Evolutionary conservation across 2,797 vertebrate genomes (phyloP).

Genomic region (Cygnus olor): DNA sequence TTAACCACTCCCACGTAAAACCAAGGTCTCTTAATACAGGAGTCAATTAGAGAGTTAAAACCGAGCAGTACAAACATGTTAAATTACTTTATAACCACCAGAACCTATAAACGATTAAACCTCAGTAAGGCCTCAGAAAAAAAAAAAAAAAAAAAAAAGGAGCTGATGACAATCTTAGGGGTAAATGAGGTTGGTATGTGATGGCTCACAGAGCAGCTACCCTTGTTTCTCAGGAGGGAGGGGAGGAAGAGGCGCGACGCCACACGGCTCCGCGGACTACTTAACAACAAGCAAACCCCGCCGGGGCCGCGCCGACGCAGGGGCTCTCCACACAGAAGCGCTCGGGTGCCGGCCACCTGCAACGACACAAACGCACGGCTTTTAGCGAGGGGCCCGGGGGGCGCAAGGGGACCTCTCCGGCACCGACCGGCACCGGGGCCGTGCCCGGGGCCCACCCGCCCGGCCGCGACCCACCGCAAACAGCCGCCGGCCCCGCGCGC

Average conservation of each 20-base stretch:
- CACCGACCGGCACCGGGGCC: too few species aligned
- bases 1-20: conserved; percentile 64
- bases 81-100: conserved; percentile 44
- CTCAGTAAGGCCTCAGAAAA: background rate
- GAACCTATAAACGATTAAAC: background rate
- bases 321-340: background rate
- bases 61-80: conserved; percentile 20
- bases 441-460: background rate
- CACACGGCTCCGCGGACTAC: conserved; percentile 24
- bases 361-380: too few species aligned
- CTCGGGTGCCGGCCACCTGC: too few species aligned
- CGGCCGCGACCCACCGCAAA: background rate
- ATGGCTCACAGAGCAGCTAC: conserved; percentile 53
- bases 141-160: background rate
- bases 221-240: conserved; percentile 2
- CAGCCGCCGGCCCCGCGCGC: background rate
- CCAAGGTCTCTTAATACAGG: background rate
- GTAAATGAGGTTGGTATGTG: conserved; percentile 9
- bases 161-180: conserved; percentile 24
- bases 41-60: conserved; percentile 28
- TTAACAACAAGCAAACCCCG: conserved; percentile 11
- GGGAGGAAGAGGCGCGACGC: conserved; percentile 6
- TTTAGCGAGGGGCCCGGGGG: too few species aligned
- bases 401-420: too few species aligned
- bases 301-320: background rate